phyloP scores from a whole-genome alignment of 1,140 invertebrate genomes.

The Caenorhabditis latens region DNA sequence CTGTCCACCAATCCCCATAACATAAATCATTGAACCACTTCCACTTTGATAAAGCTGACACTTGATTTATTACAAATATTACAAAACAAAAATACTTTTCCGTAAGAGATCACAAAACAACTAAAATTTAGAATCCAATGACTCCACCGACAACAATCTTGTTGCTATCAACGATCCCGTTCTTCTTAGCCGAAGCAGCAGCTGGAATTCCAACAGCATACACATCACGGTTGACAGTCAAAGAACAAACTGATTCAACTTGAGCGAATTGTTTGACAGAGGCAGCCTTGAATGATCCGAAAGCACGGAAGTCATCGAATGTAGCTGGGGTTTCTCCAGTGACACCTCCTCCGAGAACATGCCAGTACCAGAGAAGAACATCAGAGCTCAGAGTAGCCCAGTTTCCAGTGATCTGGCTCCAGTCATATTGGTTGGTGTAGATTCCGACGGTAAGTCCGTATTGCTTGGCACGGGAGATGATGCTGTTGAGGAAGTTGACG shows the following conservation, averaged over 20 bases:
- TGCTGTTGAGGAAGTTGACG: conserved; percentile 58
- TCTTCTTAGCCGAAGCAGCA: neutral
- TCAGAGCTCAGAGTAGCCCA: conserved; percentile 45
- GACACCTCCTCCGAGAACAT: conserved; percentile 58
- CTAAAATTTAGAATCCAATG: neutral
- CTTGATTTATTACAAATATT: conserved; percentile 1
- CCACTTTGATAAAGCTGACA: neutral
- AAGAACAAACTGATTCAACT: conserved; percentile 57
- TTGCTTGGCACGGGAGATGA: conserved; percentile 54
- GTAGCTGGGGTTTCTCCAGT: conserved; percentile 59
- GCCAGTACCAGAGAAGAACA: conserved; percentile 58
- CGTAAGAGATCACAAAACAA: neutral
- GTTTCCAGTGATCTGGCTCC: conserved; percentile 61
- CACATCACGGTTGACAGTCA: conserved; percentile 62
- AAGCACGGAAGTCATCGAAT: conserved; percentile 62
- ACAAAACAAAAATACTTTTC: neutral
- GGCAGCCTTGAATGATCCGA: conserved; percentile 54
- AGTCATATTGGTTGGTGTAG: conserved; percentile 61
- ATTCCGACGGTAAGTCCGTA: conserved; percentile 57
- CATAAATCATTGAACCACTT: too few species aligned
- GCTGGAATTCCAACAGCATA: conserved; percentile 46
- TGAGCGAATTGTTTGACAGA: conserved; percentile 65
- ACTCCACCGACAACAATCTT: conserved; percentile 40
- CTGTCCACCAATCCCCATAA: too few species aligned
- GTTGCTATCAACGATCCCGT: neutral